These are phyloP conservation scores for Catagonus wagneri DNA, from an alignment of 2,113 vertebrate species.

Conservation along the genomic window DNA sequence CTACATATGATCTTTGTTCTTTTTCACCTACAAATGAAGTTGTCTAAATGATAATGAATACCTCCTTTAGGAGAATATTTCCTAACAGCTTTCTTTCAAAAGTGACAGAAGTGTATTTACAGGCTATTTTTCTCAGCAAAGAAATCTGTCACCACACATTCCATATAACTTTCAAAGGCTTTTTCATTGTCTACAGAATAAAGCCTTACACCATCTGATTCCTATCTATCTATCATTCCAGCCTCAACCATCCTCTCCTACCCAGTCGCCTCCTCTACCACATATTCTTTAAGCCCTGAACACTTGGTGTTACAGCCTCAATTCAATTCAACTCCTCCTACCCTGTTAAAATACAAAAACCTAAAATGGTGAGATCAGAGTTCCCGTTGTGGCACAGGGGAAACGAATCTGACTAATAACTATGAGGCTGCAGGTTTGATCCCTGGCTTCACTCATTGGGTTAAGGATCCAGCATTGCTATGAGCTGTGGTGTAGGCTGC, in stretches of 20 bases:
- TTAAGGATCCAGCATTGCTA: no score
- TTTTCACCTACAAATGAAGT: neutral
- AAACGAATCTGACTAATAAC: no score
- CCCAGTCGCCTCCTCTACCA: neutral
- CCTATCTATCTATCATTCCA: neutral
- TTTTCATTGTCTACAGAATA: neutral
- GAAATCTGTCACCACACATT: neutral
- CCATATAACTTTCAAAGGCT: neutral
- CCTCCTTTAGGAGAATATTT: neutral
- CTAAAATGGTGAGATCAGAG: neutral
- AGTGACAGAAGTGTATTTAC: neutral
- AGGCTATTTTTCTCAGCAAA: neutral
- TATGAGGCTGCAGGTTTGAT: no score
- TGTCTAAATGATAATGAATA: conserved; percentile 4
- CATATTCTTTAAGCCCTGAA: neutral
- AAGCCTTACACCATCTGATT: neutral
- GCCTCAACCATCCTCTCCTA: neutral
- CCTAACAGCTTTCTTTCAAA: neutral
- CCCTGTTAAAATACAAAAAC: neutral
- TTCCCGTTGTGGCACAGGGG: no score
- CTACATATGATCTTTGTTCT: neutral
- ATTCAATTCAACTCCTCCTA: neutral
- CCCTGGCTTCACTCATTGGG: no score
- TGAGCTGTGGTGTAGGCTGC: no score
- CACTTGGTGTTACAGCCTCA: neutral